These are phyloP conservation scores for Eilema depressum DNA, from an alignment of 2,888 invertebrate species.

Conservation along the genomic window DNA sequence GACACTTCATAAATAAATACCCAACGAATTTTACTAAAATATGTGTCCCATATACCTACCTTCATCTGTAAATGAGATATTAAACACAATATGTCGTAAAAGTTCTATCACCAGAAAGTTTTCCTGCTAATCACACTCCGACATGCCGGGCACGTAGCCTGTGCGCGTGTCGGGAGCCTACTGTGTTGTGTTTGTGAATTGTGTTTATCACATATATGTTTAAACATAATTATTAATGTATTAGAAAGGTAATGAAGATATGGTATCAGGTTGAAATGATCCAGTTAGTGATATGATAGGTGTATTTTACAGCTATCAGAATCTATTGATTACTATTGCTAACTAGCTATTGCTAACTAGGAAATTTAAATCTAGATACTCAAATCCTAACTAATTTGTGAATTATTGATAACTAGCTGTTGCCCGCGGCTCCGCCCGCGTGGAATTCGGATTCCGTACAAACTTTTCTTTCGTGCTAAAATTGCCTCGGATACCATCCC, in stretches of 20 bases:
- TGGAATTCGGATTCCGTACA: too few species aligned
- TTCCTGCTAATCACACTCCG: slow-evolving; percentile 59
- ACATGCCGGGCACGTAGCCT: slow-evolving; percentile 12
- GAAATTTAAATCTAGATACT: too few species aligned
- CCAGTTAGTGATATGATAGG: neutral
- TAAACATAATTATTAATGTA: neutral
- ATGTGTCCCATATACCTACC: neutral
- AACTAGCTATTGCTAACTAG: too few species aligned
- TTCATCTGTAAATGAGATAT: slow-evolving; percentile 25
- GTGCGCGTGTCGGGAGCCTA: neutral
- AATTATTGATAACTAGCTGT: too few species aligned
- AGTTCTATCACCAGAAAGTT: slow-evolving; percentile 37
- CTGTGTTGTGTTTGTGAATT: neutral
- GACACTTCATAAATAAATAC: neutral
- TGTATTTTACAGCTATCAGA: too few species aligned
- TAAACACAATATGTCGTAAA: slow-evolving; percentile 23
- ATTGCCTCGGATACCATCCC: too few species aligned
- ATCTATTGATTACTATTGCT: too few species aligned
- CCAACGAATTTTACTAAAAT: neutral
- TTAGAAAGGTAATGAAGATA: neutral
- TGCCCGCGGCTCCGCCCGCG: too few species aligned
- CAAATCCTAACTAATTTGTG: too few species aligned
- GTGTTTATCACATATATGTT: neutral
- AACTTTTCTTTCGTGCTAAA: too few species aligned
- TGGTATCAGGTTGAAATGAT: neutral